Conservation (phyloP, 2,888 invertebrate genomes). For the Perithous albicinctus region DNA sequence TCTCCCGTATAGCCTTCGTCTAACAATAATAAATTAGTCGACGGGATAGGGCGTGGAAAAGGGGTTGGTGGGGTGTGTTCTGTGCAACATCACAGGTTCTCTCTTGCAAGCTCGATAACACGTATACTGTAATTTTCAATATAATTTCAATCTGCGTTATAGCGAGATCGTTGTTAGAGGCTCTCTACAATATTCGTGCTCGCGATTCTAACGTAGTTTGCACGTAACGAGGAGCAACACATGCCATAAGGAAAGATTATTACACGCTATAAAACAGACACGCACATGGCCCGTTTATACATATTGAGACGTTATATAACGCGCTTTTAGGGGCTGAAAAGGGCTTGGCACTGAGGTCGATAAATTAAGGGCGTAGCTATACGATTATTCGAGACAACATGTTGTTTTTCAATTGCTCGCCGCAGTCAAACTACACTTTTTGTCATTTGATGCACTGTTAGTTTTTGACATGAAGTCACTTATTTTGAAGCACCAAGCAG, state of each 20-base stretch:
- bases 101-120: not conserved
- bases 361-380: constrained; percentile 60
- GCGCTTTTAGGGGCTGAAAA: not conserved
- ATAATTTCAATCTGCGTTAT: constrained; percentile 50
- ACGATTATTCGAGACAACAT: constrained; percentile 39
- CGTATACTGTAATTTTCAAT: constrained; percentile 40
- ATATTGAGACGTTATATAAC: not conserved
- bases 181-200: constrained; percentile 27
- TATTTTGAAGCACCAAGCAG: too few relatives aligned
- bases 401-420: constrained; percentile 35
- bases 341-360: constrained; percentile 62
- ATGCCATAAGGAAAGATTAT: not conserved
- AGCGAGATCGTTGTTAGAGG: constrained; percentile 27
- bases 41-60: not conserved
- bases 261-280: constrained; percentile 24
- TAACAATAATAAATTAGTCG: constrained; percentile 55
- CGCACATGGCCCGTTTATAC: constrained; percentile 26
- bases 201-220: constrained; percentile 5
- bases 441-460: not conserved
- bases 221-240: not conserved
- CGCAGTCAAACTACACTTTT: not conserved
- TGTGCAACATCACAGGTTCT: constrained; percentile 19
- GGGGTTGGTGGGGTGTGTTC: not conserved
- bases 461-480: too few relatives aligned
- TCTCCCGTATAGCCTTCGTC: constrained; percentile 11